Percentiles rank a stretch among this genome's conserved stretches.
These are phyloP conservation scores for Capitella teleta DNA, from an alignment of 1,140 invertebrate genomes.

Conservation along the genomic window DNA sequence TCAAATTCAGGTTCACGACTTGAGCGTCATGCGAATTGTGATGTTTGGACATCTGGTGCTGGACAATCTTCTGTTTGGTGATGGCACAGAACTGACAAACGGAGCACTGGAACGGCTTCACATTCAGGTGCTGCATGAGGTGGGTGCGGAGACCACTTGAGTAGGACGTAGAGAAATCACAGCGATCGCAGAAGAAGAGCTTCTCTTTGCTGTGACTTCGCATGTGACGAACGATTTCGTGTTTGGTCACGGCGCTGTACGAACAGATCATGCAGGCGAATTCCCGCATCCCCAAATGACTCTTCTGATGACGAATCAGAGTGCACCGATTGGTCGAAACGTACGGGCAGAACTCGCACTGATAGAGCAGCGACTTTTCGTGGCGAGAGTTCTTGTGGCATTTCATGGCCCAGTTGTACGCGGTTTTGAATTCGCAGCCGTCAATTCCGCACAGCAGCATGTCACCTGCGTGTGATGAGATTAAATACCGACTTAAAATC, in stretches of 20 bases:
- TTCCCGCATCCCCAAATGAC: neutral
- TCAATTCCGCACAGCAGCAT: neutral
- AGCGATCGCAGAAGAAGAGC: neutral
- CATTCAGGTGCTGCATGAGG: neutral
- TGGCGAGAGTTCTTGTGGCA: neutral
- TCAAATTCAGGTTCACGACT: too few relatives aligned
- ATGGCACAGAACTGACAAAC: too few relatives aligned
- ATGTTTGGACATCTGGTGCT: too few relatives aligned
- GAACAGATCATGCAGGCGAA: neutral
- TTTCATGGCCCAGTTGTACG: neutral
- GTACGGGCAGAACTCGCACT: neutral
- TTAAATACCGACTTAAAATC: too few relatives aligned
- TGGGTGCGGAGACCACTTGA: neutral
- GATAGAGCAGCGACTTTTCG: neutral
- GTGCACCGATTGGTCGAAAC: neutral
- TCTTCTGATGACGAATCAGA: neutral
- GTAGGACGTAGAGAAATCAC: neutral
- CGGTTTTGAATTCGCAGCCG: neutral
- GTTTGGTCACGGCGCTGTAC: neutral
- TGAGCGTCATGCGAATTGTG: too few relatives aligned
- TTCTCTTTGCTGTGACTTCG: neutral
- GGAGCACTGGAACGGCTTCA: slow-evolving; percentile 5
- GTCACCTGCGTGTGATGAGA: too few relatives aligned
- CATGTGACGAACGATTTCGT: slow-evolving; percentile 3
- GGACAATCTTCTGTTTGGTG: too few relatives aligned